A percentile compares a stretch with the other conserved stretches of the same genome.
These are phyloP conservation scores for Aleiodes testaceus DNA, from an alignment of 2,888 invertebrate genomes.

Conservation along the genomic window DNA sequence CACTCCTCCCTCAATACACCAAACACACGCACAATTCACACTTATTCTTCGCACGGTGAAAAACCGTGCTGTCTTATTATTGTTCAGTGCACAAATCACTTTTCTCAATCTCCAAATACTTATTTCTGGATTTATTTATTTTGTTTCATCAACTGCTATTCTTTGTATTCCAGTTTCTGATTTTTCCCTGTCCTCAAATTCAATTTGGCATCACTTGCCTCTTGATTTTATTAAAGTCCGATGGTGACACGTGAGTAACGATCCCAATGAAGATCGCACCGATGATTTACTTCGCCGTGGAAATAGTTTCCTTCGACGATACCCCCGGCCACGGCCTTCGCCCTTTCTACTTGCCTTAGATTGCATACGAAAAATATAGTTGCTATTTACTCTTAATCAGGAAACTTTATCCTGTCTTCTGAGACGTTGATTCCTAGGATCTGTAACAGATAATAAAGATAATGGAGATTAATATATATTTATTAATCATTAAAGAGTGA, in stretches of 20 bases:
- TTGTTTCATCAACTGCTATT: background rate
- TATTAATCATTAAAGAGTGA: background rate
- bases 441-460: constrained; percentile 30
- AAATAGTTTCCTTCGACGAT: constrained; percentile 43
- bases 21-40: background rate
- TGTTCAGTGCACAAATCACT: constrained; percentile 2
- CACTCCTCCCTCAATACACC: background rate
- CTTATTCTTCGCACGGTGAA: background rate
- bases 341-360: constrained; percentile 53
- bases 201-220: constrained; percentile 31
- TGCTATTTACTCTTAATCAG: constrained; percentile 49
- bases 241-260: constrained; percentile 12
- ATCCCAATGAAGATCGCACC: constrained; percentile 1
- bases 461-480: constrained; percentile 11
- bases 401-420: constrained; percentile 32
- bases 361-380: constrained; percentile 64
- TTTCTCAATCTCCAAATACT: background rate
- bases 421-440: constrained; percentile 5
- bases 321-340: constrained; percentile 47
- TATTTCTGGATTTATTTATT: background rate
- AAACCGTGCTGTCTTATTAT: constrained; percentile 3
- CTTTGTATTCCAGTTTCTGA: background rate
- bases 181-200: background rate
- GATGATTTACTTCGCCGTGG: constrained; percentile 41
- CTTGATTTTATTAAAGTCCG: constrained; percentile 24